Evolutionary conservation across 2,797 vertebrate genomes (phyloP).

Genomic region (Bovichtus diacanthus): DNA sequence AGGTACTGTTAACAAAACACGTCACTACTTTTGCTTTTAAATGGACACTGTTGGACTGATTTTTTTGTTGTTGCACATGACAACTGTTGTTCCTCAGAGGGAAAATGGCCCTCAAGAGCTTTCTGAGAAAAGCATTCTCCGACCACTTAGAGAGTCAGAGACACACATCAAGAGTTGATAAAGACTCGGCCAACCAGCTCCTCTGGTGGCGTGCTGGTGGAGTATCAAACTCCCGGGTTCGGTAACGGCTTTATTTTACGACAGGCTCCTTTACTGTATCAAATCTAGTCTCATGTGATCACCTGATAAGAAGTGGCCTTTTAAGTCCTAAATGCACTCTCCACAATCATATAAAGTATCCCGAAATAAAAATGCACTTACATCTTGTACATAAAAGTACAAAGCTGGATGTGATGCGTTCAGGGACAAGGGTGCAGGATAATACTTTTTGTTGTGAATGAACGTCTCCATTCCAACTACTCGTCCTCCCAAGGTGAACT

Average conservation of each 20-base stretch:
- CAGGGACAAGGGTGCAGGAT: neutral
- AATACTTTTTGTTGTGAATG: neutral
- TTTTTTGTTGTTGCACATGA: conserved; percentile 3
- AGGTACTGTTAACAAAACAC: neutral
- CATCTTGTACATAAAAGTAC: neutral
- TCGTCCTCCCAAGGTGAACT: neutral
- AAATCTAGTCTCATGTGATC: neutral
- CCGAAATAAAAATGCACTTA: neutral
- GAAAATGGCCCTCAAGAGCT: neutral
- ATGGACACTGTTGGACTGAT: neutral
- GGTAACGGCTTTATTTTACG: neutral
- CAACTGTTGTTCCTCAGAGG: neutral
- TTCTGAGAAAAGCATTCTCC: conserved; percentile 10
- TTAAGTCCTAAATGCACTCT: neutral
- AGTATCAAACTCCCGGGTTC: neutral
- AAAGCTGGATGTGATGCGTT: neutral
- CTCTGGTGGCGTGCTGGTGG: neutral
- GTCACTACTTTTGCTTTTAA: neutral
- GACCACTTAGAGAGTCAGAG: conserved; percentile 5
- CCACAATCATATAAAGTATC: neutral
- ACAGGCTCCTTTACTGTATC: neutral
- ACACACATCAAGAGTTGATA: conserved; percentile 11
- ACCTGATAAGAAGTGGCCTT: neutral
- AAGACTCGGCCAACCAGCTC: neutral
- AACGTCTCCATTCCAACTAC: conserved; percentile 1